phyloP scores from a whole-genome alignment of 2,797 vertebrate genomes.

The Dipus sagitta region DNA sequence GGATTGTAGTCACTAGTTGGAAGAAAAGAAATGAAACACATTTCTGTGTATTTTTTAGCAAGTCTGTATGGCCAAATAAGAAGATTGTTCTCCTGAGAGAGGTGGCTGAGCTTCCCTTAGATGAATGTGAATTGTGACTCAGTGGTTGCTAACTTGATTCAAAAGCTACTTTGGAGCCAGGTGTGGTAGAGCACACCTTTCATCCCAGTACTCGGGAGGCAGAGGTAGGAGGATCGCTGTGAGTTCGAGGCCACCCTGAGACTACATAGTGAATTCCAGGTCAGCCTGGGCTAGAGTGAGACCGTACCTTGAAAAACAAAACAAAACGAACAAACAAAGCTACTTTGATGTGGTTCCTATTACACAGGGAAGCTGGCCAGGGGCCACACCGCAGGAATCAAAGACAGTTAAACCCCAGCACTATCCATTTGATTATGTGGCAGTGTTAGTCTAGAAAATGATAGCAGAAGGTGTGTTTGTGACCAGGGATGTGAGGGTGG shows the following conservation, averaged over 20 bases:
- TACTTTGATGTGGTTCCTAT: constrained; percentile 6
- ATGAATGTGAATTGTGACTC: constrained; percentile 66
- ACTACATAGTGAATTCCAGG: too few relatives aligned
- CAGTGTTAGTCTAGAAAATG: constrained; percentile 56
- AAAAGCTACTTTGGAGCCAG: background rate
- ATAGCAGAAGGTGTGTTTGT: background rate
- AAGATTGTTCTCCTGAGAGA: constrained; percentile 56
- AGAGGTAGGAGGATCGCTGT: too few relatives aligned
- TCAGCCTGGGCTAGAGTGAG: too few relatives aligned
- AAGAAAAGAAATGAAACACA: constrained; percentile 69
- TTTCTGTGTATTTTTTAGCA: constrained; percentile 70
- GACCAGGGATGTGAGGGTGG: background rate
- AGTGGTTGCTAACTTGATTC: constrained; percentile 69
- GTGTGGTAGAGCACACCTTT: too few relatives aligned
- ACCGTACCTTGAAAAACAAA: too few relatives aligned
- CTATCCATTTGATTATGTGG: constrained; percentile 47
- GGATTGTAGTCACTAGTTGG: constrained; percentile 57
- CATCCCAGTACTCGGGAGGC: too few relatives aligned
- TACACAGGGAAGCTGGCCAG: constrained; percentile 57
- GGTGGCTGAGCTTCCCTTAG: constrained; percentile 57
- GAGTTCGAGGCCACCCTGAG: too few relatives aligned
- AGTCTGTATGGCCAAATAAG: constrained; percentile 65
- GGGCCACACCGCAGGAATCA: constrained; percentile 59
- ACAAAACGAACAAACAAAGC: background rate
- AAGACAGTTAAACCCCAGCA: constrained; percentile 59